These are phyloP conservation scores for Diplolepis rosae DNA, from an alignment of 2,888 invertebrate species.

Conservation along the genomic window DNA sequence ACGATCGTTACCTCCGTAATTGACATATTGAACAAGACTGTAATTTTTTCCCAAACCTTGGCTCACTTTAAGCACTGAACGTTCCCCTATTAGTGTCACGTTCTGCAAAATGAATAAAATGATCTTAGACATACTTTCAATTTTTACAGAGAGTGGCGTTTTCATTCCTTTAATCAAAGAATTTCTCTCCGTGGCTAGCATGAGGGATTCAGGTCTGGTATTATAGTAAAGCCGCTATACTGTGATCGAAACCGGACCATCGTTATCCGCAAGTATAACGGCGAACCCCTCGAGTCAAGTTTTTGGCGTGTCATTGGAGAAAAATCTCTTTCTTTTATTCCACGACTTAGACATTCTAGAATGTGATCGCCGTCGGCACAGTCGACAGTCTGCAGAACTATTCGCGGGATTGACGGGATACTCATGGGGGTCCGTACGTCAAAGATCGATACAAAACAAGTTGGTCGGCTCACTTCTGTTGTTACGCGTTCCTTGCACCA, in stretches of 20 bases:
- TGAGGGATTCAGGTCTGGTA: not conserved
- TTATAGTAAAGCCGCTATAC: not conserved
- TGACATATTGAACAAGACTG: slow-evolving; percentile 19
- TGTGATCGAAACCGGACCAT: not conserved
- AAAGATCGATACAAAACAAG: not conserved
- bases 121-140: not conserved
- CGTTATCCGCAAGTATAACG: slow-evolving; percentile 22
- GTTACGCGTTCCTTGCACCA: slow-evolving; percentile 30
- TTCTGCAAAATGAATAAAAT: slow-evolving; percentile 3
- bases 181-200: not conserved
- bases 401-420: slow-evolving; percentile 13
- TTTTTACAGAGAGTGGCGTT: slow-evolving; percentile 20
- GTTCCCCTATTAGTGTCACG: not conserved
- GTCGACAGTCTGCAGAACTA: not conserved
- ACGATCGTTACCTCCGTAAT: not conserved
- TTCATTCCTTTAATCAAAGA: slow-evolving; percentile 18
- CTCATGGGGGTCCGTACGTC: not conserved
- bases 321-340: slow-evolving; percentile 6
- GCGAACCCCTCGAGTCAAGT: not conserved
- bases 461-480: slow-evolving; percentile 15
- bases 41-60: not conserved
- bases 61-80: not conserved
- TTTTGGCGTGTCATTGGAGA: slow-evolving; percentile 5
- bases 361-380: slow-evolving; percentile 38
- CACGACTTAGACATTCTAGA: slow-evolving; percentile 44